Conservation (phyloP, 1,140 invertebrate species). For the Lucilia sericata region DNA sequence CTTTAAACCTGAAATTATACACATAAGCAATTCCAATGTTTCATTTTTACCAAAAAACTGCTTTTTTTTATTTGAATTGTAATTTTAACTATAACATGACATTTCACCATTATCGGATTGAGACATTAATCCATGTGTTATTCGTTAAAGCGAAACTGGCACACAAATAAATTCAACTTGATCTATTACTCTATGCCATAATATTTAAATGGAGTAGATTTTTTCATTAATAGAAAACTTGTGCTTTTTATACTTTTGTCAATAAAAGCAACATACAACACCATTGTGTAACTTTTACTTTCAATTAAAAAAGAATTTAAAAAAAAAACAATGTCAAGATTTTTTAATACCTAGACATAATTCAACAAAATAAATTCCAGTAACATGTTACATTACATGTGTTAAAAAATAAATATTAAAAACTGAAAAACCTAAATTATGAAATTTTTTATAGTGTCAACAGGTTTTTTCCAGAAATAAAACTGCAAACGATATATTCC, state of each 20-base stretch:
- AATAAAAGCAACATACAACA: neutral
- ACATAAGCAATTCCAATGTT: too few species aligned
- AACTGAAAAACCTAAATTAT: neutral
- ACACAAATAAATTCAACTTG: conserved; percentile 18
- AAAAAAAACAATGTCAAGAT: conserved; percentile 26
- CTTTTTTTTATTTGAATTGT: too few species aligned
- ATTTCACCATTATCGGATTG: neutral
- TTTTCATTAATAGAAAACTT: too few species aligned
- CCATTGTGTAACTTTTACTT: conserved; percentile 13
- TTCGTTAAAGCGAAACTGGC: neutral
- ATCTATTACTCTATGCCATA: neutral
- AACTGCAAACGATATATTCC: neutral
- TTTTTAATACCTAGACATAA: conserved; percentile 1
- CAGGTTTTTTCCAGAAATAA: neutral
- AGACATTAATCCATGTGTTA: conserved; percentile 25
- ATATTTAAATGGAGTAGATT: too few species aligned
- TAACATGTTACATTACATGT: neutral
- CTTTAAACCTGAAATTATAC: too few species aligned
- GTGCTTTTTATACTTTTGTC: too few species aligned
- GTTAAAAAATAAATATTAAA: neutral
- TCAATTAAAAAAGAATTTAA: conserved; percentile 12
- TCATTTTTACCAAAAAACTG: too few species aligned
- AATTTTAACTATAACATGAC: neutral
- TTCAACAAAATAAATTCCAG: neutral
- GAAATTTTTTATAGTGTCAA: neutral